These are phyloP conservation scores for Clitarchus hookeri DNA, from an alignment of 2,888 invertebrate species.

Conservation along the genomic window DNA sequence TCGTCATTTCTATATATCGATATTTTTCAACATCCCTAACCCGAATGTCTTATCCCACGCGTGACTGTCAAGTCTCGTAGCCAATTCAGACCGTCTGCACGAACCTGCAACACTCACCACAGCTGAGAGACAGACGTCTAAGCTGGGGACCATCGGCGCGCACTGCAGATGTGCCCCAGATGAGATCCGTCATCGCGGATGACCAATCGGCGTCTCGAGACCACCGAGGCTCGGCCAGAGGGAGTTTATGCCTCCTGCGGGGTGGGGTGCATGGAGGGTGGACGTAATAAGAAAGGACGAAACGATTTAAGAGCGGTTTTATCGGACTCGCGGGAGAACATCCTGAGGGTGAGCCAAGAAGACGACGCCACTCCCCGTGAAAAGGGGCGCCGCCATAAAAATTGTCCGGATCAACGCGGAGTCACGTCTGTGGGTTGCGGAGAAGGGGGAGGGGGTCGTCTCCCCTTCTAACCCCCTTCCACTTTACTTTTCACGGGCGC, in stretches of 20 bases:
- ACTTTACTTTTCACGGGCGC: not conserved
- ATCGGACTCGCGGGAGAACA: not conserved
- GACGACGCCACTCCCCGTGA: not conserved
- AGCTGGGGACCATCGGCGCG: not conserved
- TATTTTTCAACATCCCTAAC: too few relatives aligned
- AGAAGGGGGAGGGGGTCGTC: not conserved
- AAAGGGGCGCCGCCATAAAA: not conserved
- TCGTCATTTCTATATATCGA: too few relatives aligned
- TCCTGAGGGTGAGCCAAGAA: not conserved
- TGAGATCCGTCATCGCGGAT: not conserved
- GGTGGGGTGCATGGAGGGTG: not conserved
- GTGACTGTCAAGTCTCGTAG: too few relatives aligned
- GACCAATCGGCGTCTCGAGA: not conserved
- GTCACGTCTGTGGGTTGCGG: not conserved
- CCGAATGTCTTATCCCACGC: too few relatives aligned
- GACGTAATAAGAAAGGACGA: not conserved
- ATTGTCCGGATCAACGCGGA: not conserved
- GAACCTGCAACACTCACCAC: too few relatives aligned
- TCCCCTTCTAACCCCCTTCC: not conserved
- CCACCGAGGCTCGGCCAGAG: not conserved
- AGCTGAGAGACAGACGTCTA: too few relatives aligned
- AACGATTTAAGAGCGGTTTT: not conserved
- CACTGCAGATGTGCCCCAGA: not conserved
- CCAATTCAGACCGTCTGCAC: too few relatives aligned
- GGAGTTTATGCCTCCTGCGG: not conserved